phyloP scores from a whole-genome alignment of 2,888 invertebrate species.

The Eupithecia subumbrata region DNA sequence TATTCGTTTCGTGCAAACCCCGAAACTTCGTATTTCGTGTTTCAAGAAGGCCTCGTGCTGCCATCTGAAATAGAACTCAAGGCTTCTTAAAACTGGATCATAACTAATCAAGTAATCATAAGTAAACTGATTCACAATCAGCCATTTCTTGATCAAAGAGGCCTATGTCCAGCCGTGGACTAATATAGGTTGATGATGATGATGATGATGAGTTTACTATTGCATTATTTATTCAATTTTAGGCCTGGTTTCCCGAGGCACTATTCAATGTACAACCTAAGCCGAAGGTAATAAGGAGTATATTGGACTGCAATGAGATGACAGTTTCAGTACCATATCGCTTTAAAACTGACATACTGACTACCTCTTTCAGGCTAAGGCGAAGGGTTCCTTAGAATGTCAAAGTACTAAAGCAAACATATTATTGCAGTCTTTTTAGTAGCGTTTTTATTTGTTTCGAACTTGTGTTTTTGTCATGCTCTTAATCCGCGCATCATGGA shows the following conservation, averaged over 20 bases:
- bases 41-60: no score
- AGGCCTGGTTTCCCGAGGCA: constrained; percentile 21
- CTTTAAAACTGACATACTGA: neutral
- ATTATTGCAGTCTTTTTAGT: neutral
- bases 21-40: no score
- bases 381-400: neutral
- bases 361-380: neutral
- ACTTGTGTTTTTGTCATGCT: neutral
- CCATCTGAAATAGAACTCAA: no score
- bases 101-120: no score
- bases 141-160: neutral
- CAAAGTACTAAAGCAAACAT: neutral
- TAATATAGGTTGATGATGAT: no score
- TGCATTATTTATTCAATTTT: constrained; percentile 9
- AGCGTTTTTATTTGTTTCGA: neutral
- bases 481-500: neutral
- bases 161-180: no score
- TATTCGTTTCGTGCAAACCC: no score
- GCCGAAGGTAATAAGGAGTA: neutral
- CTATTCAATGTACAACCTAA: constrained; percentile 18
- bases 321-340: neutral
- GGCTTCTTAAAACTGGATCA: no score
- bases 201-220: neutral
- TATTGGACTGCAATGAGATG: neutral
- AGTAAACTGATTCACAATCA: neutral